phyloP scores from a whole-genome alignment of 1,140 invertebrate species.

The Pogonus chalceus region DNA sequence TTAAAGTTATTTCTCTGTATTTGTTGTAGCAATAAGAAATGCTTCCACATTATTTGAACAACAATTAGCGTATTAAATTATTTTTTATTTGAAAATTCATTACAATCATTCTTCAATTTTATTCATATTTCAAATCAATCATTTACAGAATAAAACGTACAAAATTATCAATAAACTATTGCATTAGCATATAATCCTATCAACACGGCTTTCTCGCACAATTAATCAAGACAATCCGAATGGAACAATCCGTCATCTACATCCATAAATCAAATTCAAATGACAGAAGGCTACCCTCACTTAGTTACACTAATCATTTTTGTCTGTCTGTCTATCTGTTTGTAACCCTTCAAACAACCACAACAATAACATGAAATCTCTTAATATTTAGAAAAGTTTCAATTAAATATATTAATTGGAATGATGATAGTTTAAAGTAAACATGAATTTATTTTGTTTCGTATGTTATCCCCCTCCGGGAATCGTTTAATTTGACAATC shows the following conservation, averaged over 20 bases:
- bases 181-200: constrained; percentile 4
- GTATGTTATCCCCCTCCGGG: no score
- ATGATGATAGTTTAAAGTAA: no score
- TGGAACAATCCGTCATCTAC: constrained; percentile 1
- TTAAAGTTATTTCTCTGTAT: no score
- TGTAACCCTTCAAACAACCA: background rate
- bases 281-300: background rate
- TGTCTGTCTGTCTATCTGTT: background rate
- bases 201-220: background rate
- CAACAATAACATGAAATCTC: background rate
- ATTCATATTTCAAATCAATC: background rate
- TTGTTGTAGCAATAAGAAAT: no score
- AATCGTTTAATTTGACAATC: no score
- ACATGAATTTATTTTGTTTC: no score
- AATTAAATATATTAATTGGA: no score
- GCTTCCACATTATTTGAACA: no score
- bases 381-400: no score
- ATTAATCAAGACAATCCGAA: constrained; percentile 3
- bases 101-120: background rate
- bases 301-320: background rate
- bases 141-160: background rate
- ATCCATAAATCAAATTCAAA: constrained; percentile 1
- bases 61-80: no score
- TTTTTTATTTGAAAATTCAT: no score
- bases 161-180: constrained; percentile 1